These are phyloP conservation scores for Rutilus rutilus DNA, from an alignment of 2,113 vertebrate genomes.

Conservation along the genomic window DNA sequence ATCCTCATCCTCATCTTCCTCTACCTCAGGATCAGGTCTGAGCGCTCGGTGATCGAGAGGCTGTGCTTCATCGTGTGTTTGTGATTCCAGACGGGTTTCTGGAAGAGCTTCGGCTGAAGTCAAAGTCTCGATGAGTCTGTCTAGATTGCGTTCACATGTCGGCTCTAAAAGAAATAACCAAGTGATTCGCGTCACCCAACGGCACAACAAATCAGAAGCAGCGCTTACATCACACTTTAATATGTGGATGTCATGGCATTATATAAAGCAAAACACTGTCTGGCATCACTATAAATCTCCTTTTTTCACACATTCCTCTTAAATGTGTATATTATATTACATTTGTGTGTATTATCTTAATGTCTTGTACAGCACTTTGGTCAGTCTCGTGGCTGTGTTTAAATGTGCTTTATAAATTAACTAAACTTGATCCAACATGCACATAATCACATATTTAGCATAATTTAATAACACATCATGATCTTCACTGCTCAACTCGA, in stretches of 20 bases:
- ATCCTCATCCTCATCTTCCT: constrained; percentile 44
- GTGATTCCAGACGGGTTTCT: background rate
- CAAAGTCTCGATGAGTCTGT: constrained; percentile 83
- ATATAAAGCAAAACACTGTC: background rate
- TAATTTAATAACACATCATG: background rate
- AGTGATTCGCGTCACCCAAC: constrained; percentile 25
- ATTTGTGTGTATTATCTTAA: too few species aligned
- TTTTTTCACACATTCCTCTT: too few species aligned
- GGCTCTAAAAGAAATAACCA: constrained; percentile 66
- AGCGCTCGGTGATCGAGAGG: background rate
- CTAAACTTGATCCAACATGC: background rate
- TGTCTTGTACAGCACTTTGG: too few species aligned
- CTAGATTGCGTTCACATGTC: constrained; percentile 79
- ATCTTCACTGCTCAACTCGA: background rate
- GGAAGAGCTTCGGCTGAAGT: constrained; percentile 60
- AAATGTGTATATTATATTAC: too few species aligned
- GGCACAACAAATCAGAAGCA: too few species aligned
- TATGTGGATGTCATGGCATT: background rate
- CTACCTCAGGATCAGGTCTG: constrained; percentile 47
- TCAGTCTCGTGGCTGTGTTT: too few species aligned
- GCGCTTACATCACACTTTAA: background rate
- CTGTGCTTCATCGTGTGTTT: constrained; percentile 33
- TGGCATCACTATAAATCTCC: background rate
- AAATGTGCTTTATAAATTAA: too few species aligned
- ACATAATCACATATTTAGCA: background rate